Evolutionary conservation across 1,140 invertebrate genomes (phyloP), one percentile per base, ranked within the genome.

Genomic region (Catajapyx aquilonaris): DNA sequence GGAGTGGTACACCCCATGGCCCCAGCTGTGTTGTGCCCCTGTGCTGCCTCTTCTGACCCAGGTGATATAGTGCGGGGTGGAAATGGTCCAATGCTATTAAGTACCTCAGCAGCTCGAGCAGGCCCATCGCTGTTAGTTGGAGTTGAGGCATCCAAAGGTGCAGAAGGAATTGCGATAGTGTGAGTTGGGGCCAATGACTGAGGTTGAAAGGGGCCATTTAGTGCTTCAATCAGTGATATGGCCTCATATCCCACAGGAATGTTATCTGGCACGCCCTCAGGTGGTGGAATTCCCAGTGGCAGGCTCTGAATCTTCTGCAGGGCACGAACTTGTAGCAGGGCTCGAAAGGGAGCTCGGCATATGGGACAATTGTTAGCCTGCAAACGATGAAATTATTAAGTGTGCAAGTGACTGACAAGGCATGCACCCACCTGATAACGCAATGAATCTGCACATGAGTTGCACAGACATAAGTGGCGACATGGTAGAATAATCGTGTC

Each of bases 401-500:
- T 9, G 13, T 7, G 18, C 7, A 19, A 39, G 10, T 15, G 2
- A 28, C 9, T 38, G 21, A 7, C 5, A 36, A 18, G 15, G 17
- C 7, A 34, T 13, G 10, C 19, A 19, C 36, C 20, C 38, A 58
- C 60, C 44, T 65, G 88, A 55, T 96, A 97, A 38, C 88, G 65
- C 34, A 99, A 61, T 1, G 88, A 94, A 57, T 97, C 90, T 1
- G 91, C 93, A 61, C 94, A 99, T 0, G 76, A 78, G 57, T 94
- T 90, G 55, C 95, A 99, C 37, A 98, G 59, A 53, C 95, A 99
- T 11, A 99, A 68, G 62, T 99, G 95, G 20, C 93, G 70, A 54
- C 95, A 99, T 1, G 95, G 95, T 43, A 99, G 63, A 46, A 99
- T 97, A 15, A 99, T 61, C 1, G 95, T 99, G 56, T 99, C 94